Conservation (phyloP, 2,113 vertebrate genomes). For the Herpetotheres cachinnans region DNA sequence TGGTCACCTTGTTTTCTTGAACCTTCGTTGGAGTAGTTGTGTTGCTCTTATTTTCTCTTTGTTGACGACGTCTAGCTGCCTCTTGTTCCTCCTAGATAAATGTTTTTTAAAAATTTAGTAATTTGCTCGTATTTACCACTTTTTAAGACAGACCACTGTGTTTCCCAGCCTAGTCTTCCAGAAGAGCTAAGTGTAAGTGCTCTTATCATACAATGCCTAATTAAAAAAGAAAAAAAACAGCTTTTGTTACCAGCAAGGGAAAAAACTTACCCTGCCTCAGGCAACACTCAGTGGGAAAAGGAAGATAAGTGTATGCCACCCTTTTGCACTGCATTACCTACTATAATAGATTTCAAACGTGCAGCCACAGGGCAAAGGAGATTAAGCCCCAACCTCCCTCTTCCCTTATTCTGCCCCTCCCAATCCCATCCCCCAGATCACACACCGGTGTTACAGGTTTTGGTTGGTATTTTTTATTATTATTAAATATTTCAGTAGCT, state of each 20-base stretch:
- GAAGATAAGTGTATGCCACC: not conserved
- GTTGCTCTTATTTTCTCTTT: conserved; percentile 94
- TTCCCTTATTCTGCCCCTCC: not conserved
- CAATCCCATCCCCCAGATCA: not conserved
- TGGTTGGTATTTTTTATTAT: fast-evolving
- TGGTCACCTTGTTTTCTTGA: conserved; percentile 84
- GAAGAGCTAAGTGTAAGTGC: not conserved
- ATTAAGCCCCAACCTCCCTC: not conserved
- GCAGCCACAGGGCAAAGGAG: not conserved
- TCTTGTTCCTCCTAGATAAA: conserved; percentile 92
- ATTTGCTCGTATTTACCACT: not conserved
- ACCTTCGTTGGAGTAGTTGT: conserved; percentile 93
- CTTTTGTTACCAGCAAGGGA: not conserved
- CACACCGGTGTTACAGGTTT: not conserved
- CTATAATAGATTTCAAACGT: not conserved
- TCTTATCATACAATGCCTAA: not conserved
- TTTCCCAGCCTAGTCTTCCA: not conserved
- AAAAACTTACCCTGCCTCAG: not conserved
- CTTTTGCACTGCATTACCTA: not conserved
- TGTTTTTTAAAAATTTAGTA: too few species aligned
- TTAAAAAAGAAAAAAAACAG: not conserved
- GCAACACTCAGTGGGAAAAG: not conserved
- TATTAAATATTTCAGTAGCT: not conserved
- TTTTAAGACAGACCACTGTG: not conserved
- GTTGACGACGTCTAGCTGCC: conserved; percentile 89